Conservation (phyloP, 2,797 vertebrate species). For the Graptemys geographica region DNA sequence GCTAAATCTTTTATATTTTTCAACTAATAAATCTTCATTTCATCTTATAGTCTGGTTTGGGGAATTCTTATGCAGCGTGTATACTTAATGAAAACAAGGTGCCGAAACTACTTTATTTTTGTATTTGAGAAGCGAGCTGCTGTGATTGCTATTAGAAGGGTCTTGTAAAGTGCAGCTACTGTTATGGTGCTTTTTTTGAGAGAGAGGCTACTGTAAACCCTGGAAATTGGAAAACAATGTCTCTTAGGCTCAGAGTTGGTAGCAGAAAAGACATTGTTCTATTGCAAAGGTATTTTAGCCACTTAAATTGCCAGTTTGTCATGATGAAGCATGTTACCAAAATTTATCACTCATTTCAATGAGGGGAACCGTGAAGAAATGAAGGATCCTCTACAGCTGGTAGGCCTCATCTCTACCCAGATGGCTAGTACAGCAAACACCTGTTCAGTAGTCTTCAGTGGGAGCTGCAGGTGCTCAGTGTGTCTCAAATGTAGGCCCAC, state of each 20-base stretch:
- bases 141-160: not conserved
- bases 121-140: not conserved
- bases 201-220: not conserved
- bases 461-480: not conserved
- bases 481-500: not conserved
- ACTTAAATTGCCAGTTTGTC: not conserved
- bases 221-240: not conserved
- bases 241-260: not conserved
- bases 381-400: not conserved
- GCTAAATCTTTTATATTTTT: constrained; percentile 62
- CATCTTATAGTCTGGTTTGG: constrained; percentile 38
- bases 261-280: not conserved
- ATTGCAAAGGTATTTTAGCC: not conserved
- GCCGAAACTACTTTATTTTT: not conserved
- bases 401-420: fast-evolving
- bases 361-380: not conserved
- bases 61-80: constrained; percentile 38
- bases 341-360: not conserved
- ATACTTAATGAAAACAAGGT: not conserved
- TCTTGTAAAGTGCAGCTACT: not conserved
- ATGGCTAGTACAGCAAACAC: not conserved
- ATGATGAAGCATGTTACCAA: not conserved
- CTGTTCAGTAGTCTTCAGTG: not conserved
- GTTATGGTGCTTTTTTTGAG: not conserved
- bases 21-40: constrained; percentile 73